Percentiles rank a stretch among this genome's conserved stretches.
phyloP scores from a whole-genome alignment of 2,797 vertebrate species.

The Melanotaenia nigrans region DNA sequence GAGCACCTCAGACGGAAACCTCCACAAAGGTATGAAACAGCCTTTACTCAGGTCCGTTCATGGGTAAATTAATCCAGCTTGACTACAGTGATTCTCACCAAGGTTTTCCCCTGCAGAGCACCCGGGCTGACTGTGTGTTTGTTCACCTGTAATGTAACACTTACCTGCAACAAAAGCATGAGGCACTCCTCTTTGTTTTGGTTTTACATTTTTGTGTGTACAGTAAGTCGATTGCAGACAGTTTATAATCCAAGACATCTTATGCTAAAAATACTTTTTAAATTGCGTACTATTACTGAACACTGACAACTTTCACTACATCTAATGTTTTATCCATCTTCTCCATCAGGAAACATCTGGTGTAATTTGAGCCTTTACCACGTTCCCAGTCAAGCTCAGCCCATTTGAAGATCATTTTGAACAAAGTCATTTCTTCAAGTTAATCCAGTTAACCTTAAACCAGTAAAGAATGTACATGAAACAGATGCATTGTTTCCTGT shows the following conservation, averaged over 20 bases:
- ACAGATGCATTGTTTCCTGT: conserved; percentile 57
- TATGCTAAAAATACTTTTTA: background rate
- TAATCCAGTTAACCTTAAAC: conserved; percentile 56
- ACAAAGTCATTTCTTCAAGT: conserved; percentile 45
- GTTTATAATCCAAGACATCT: background rate
- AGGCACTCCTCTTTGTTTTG: conserved; percentile 42
- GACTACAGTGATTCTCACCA: conserved; percentile 14
- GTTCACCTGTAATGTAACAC: conserved; percentile 57
- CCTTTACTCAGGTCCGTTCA: conserved; percentile 25
- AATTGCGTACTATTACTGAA: background rate
- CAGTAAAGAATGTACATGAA: conserved; percentile 43
- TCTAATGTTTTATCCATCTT: conserved; percentile 19
- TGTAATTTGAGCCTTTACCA: conserved; percentile 47
- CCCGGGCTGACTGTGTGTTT: conserved; percentile 55
- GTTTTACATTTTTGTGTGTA: conserved; percentile 15
- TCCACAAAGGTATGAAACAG: too few species aligned
- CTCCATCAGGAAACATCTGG: conserved; percentile 10
- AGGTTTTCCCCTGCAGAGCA: conserved; percentile 34
- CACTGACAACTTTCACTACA: background rate
- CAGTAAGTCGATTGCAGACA: background rate
- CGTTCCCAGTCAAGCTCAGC: conserved; percentile 38
- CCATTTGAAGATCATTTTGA: conserved; percentile 43
- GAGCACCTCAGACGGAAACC: too few species aligned
- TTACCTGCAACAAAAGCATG: conserved; percentile 53
- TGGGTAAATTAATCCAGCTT: background rate